A percentile compares a stretch with the other conserved stretches of the same genome.
These are phyloP conservation scores for Meteorus cinctellus DNA, from an alignment of 2,888 invertebrate genomes.

Conservation along the genomic window DNA sequence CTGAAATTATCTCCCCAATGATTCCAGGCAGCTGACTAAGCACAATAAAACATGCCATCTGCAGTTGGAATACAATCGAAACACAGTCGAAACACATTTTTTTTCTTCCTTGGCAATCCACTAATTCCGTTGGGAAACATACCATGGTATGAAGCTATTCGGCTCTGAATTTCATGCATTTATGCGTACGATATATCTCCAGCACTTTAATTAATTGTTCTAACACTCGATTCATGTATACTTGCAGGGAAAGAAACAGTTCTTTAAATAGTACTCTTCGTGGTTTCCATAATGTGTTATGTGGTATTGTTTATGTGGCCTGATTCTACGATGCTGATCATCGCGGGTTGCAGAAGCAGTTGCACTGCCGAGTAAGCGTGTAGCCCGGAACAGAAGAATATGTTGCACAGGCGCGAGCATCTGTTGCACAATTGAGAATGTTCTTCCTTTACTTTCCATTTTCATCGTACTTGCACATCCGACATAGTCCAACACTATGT, in stretches of 20 bases:
- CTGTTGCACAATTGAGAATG: slow-evolving; percentile 44
- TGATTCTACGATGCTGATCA: slow-evolving; percentile 33
- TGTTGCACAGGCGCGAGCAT: slow-evolving; percentile 50
- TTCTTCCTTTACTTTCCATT: slow-evolving; percentile 67
- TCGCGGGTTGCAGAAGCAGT: slow-evolving; percentile 21
- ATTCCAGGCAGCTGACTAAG: background rate
- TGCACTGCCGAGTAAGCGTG: slow-evolving; percentile 34
- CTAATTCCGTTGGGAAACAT: background rate
- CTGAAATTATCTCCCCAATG: background rate
- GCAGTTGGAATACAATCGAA: background rate
- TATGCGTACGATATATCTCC: background rate
- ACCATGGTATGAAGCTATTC: background rate
- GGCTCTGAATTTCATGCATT: background rate
- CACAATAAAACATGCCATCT: background rate
- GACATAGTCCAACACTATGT: slow-evolving; percentile 56
- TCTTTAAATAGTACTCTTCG: background rate
- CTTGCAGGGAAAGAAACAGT: background rate
- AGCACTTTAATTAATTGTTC: slow-evolving; percentile 8
- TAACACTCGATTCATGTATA: slow-evolving; percentile 6
- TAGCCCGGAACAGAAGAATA: slow-evolving; percentile 54
- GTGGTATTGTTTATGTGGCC: slow-evolving; percentile 10
- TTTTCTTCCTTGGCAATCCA: background rate
- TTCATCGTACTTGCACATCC: slow-evolving; percentile 58
- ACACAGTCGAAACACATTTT: background rate
- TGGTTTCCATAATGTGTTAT: slow-evolving; percentile 3